Conservation (phyloP, 2,113 vertebrate species). For the Picathartes gymnocephalus region DNA sequence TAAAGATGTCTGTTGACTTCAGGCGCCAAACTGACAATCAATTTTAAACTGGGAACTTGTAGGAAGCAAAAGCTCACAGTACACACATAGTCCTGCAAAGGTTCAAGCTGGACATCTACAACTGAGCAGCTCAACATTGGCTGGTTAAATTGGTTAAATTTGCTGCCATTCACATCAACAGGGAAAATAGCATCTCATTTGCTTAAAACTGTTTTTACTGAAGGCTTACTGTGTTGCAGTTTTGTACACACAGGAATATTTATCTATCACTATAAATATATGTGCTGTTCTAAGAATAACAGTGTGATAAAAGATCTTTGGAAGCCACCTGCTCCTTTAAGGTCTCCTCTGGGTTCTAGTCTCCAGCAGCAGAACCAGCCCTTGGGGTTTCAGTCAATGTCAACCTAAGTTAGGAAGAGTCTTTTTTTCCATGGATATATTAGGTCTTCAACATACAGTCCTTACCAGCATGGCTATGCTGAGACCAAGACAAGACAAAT, state of each 20-base stretch:
- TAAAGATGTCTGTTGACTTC: neutral
- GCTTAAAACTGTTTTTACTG: neutral
- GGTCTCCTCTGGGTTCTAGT: neutral
- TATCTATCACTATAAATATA: neutral
- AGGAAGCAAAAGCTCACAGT: neutral
- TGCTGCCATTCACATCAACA: neutral
- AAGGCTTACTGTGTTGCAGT: neutral
- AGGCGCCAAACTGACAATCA: neutral
- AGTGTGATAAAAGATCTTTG: neutral
- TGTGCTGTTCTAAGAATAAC: neutral
- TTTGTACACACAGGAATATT: neutral
- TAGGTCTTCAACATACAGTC: neutral
- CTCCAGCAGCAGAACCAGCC: neutral
- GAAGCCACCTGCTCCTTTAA: neutral
- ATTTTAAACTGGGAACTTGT: neutral
- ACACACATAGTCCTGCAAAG: neutral
- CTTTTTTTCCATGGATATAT: neutral
- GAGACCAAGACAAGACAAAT: neutral
- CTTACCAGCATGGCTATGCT: neutral
- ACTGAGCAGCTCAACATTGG: neutral
- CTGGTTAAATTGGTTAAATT: neutral
- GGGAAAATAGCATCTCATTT: neutral
- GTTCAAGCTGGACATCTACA: neutral
- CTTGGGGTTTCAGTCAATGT: neutral
- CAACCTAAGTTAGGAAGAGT: neutral